Evolutionary conservation across 2,113 vertebrate genomes (phyloP).

Genomic region (Uropsilus gracilis): DNA sequence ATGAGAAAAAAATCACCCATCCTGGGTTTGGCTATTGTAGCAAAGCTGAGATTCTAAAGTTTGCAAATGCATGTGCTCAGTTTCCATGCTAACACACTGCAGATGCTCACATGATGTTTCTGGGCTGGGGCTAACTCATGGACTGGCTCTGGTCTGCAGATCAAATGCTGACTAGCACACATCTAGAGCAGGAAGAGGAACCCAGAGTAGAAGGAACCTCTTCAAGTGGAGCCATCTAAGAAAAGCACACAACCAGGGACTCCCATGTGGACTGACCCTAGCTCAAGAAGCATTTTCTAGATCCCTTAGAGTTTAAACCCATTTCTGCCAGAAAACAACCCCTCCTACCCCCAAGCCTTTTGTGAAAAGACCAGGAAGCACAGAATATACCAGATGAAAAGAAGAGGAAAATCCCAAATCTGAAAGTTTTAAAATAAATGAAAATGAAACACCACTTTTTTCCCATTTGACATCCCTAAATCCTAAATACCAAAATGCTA

Average conservation of each 20-base stretch:
- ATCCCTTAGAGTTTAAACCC: rapidly evolving
- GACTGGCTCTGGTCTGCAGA: too few relatives aligned
- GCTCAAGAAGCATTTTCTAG: neutral
- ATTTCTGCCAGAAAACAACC: neutral
- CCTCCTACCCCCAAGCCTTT: neutral
- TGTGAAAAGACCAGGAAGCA: neutral
- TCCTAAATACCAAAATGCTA: too few relatives aligned
- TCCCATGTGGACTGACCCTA: neutral
- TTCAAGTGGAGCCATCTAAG: neutral
- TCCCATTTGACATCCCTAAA: too few relatives aligned
- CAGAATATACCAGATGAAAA: neutral
- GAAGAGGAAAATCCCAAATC: neutral
- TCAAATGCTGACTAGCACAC: neutral
- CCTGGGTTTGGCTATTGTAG: too few relatives aligned
- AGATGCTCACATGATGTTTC: neutral
- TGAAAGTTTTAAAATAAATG: neutral
- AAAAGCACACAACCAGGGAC: neutral
- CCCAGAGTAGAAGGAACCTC: neutral
- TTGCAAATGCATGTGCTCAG: neutral
- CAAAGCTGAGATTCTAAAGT: neutral
- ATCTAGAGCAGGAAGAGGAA: neutral
- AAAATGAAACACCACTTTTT: neutral
- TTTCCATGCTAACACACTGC: neutral
- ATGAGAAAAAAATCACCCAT: neutral
- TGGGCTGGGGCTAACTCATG: neutral